phyloP scores from a whole-genome alignment of 2,797 vertebrate genomes.

The Phoeniculus purpureus region DNA sequence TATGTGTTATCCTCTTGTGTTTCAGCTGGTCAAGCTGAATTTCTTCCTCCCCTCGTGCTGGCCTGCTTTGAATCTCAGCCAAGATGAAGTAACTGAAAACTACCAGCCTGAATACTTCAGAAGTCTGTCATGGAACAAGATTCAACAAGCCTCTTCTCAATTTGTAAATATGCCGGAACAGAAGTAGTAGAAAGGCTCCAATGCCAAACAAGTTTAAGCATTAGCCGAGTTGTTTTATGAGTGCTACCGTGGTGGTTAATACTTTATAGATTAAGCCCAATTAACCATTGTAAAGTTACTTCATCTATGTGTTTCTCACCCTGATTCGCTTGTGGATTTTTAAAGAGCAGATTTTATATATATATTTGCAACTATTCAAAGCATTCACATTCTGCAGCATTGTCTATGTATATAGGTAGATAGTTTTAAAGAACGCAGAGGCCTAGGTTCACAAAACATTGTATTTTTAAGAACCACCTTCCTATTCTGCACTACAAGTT shows the following conservation, averaged over 20 bases:
- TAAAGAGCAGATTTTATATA: background rate
- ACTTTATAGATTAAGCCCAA: background rate
- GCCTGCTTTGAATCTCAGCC: constrained; percentile 54
- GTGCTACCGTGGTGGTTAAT: background rate
- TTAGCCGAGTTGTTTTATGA: constrained; percentile 32
- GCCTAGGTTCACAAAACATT: background rate
- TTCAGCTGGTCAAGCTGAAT: constrained; percentile 56
- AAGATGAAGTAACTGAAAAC: constrained; percentile 71
- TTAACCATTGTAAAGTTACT: constrained; percentile 25
- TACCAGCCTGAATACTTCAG: constrained; percentile 52
- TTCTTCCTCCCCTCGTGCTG: background rate
- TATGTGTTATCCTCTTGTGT: background rate
- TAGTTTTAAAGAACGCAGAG: background rate
- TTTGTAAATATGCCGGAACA: constrained; percentile 63
- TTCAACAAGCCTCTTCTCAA: constrained; percentile 69
- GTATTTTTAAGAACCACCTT: background rate
- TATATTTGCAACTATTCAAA: background rate
- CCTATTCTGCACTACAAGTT: background rate
- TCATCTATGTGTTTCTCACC: background rate
- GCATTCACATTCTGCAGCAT: background rate
- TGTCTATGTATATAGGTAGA: background rate
- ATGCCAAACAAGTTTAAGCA: constrained; percentile 72
- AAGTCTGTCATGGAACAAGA: constrained; percentile 67
- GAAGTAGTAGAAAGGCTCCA: constrained; percentile 56
- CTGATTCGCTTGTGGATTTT: background rate